Conservation (phyloP, 35 echinoderm and acorn worm genomes). For the Eucidaris tribuloides region DNA sequence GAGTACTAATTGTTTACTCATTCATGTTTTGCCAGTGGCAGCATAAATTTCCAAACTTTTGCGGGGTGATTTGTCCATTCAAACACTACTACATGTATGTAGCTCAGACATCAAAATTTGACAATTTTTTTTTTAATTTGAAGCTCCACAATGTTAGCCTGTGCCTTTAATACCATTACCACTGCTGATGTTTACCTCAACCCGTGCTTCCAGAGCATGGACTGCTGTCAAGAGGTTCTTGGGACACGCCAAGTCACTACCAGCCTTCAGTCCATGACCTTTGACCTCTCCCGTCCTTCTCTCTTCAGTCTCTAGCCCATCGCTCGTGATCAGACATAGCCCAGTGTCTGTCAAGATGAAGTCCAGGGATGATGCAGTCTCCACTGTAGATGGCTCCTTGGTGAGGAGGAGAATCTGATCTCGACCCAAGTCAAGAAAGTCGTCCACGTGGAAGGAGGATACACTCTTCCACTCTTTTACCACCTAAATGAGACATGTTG, state of each 20-base stretch:
- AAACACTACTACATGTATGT: too few species aligned
- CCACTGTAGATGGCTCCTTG: too few species aligned
- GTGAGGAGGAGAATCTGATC: neutral
- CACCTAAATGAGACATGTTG: too few species aligned
- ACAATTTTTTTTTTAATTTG: too few species aligned
- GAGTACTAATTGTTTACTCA: too few species aligned
- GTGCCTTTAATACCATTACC: too few species aligned
- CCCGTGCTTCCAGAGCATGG: neutral
- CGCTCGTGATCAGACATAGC: neutral
- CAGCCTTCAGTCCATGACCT: neutral
- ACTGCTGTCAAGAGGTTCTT: neutral
- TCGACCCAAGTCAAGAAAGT: neutral
- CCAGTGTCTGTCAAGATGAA: slow-evolving; percentile 12
- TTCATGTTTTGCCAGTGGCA: too few species aligned
- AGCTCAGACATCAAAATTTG: too few species aligned
- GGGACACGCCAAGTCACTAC: neutral
- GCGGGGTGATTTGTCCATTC: too few species aligned
- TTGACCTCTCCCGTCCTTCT: neutral
- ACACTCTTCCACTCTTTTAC: neutral
- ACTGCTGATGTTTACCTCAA: neutral
- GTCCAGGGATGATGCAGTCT: neutral
- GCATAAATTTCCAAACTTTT: too few species aligned
- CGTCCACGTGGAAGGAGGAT: neutral
- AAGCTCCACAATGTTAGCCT: too few species aligned
- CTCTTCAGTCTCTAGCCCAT: neutral